phyloP scores from a whole-genome alignment of 2,797 vertebrate species.

The Pseudochromis fuscus region DNA sequence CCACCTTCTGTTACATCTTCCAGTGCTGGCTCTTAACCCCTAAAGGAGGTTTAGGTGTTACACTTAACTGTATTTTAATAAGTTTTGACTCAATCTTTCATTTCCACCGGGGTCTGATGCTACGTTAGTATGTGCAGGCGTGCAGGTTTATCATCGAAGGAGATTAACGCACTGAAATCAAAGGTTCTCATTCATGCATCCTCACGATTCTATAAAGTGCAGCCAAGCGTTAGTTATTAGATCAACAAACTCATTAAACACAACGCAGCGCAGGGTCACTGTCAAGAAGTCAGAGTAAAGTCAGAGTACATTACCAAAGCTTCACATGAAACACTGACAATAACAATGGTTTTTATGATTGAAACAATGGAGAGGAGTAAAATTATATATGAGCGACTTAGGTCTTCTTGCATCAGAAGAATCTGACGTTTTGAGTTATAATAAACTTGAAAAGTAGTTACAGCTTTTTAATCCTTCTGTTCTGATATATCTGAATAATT shows the following conservation, averaged over 20 bases:
- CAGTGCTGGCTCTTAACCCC: conserved; percentile 34
- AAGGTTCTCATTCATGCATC: conserved; percentile 42
- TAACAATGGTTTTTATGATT: conserved; percentile 31
- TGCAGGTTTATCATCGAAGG: conserved; percentile 7
- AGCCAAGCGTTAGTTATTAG: not conserved
- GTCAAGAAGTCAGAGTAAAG: not conserved
- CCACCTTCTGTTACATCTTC: conserved; percentile 7
- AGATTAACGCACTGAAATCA: conserved; percentile 15
- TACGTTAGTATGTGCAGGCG: conserved; percentile 43
- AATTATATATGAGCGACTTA: not conserved
- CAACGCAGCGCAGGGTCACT: too few species aligned
- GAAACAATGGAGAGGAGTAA: too few species aligned
- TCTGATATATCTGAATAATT: not conserved
- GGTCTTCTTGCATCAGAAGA: not conserved
- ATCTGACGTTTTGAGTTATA: too few species aligned
- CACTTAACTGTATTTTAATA: conserved; percentile 18
- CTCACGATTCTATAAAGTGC: conserved; percentile 29
- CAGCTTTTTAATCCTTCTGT: not conserved
- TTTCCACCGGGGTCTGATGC: conserved; percentile 18
- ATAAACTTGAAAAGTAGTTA: too few species aligned
- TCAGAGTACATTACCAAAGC: conserved; percentile 1
- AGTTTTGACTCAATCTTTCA: conserved; percentile 17
- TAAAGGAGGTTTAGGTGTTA: conserved; percentile 15
- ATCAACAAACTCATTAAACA: conserved; percentile 10
- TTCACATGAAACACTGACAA: conserved; percentile 17